Evolutionary conservation across 2,888 invertebrate genomes (phyloP).

Genomic region (Sarcophaga caerulescens): DNA sequence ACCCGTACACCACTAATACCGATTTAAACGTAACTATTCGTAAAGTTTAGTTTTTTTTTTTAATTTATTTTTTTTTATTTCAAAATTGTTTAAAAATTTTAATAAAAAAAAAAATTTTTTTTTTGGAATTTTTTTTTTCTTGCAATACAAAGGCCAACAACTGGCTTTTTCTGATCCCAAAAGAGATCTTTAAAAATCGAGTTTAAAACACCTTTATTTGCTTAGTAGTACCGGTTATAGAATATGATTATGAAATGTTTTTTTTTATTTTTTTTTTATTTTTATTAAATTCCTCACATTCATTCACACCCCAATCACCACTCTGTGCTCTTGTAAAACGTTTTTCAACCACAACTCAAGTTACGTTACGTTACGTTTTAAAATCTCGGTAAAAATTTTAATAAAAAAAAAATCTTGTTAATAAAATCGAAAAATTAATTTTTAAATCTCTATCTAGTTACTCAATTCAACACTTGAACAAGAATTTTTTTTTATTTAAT

Average conservation of each 20-base stretch:
- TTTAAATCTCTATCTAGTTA: slow-evolving; percentile 7
- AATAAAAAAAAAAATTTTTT: not conserved
- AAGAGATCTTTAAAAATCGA: not conserved
- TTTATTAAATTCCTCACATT: slow-evolving; percentile 50
- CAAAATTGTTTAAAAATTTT: not conserved
- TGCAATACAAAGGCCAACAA: not conserved
- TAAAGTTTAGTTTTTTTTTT: no score
- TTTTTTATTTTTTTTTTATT: slow-evolving; percentile 4
- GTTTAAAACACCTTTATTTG: not conserved
- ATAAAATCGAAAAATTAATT: slow-evolving; percentile 46
- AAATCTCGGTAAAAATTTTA: not conserved
- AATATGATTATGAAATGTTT: slow-evolving; percentile 64
- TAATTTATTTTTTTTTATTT: not conserved
- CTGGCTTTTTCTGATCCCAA: slow-evolving; percentile 16
- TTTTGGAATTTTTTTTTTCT: not conserved
- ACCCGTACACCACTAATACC: slow-evolving; percentile 42
- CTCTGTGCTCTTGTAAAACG: not conserved
- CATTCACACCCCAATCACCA: slow-evolving; percentile 17
- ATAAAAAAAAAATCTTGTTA: no score
- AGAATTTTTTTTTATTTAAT: slow-evolving; percentile 3
- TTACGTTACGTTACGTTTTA: not conserved
- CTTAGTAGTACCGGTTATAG: not conserved
- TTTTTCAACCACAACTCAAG: no score
- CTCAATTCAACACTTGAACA: slow-evolving; percentile 18
- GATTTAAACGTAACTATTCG: not conserved